These are phyloP conservation scores for Lycodopsis pacificus DNA, from an alignment of 2,797 vertebrate species.

Conservation along the genomic window DNA sequence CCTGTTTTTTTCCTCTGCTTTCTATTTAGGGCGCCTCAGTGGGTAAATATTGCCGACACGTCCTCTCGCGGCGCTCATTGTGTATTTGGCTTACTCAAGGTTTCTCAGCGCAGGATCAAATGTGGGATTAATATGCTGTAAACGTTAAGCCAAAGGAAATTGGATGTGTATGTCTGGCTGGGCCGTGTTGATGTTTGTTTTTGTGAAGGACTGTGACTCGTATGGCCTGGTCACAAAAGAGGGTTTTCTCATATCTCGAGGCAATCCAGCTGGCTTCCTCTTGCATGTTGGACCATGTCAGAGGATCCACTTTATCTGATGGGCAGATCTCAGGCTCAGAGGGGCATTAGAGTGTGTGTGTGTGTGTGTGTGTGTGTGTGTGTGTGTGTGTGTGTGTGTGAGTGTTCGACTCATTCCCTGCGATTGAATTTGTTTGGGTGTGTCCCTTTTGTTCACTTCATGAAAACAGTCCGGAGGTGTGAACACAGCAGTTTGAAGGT, in stretches of 20 bases:
- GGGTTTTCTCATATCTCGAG: constrained; percentile 67
- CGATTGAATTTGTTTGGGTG: constrained; percentile 54
- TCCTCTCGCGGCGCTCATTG: constrained; percentile 65
- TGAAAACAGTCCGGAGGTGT: constrained; percentile 64
- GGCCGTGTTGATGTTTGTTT: constrained; percentile 73
- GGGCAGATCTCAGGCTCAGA: constrained; percentile 58
- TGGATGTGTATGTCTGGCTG: constrained; percentile 72
- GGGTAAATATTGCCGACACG: constrained; percentile 63
- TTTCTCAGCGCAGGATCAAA: constrained; percentile 68
- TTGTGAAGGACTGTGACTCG: constrained; percentile 66
- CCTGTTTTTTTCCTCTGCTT: constrained; percentile 34
- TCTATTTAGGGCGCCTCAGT: constrained; percentile 57
- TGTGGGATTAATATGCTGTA: constrained; percentile 77
- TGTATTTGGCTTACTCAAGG: constrained; percentile 66
- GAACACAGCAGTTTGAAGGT: constrained; percentile 66
- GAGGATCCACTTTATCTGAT: constrained; percentile 73
- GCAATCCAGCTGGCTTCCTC: constrained; percentile 73
- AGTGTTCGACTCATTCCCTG: constrained; percentile 35
- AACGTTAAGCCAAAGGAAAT: constrained; percentile 74
- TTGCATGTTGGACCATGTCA: constrained; percentile 68
- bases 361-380: constrained; percentile 35
- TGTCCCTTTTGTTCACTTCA: constrained; percentile 69
- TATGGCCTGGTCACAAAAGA: constrained; percentile 64
- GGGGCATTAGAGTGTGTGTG: constrained; percentile 46
- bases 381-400: constrained; percentile 32